These are phyloP conservation scores for Caenorhabditis zanzibari DNA, from an alignment of 2,888 invertebrate genomes.

Conservation along the genomic window DNA sequence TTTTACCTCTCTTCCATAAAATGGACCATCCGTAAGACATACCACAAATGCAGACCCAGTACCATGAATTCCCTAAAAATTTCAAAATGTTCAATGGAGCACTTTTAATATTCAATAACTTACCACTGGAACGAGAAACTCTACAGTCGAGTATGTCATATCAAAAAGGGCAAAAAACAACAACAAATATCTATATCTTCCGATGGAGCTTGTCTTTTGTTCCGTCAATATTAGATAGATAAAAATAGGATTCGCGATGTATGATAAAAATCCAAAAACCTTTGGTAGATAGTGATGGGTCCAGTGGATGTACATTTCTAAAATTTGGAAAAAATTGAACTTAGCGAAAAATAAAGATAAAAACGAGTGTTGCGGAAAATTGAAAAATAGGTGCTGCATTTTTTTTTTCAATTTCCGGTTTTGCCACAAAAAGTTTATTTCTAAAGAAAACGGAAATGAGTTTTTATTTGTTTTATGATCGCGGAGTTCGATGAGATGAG, in stretches of 20 bases:
- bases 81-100: no score
- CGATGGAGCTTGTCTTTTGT: constrained; percentile 22
- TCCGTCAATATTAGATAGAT: constrained; percentile 45
- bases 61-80: constrained; percentile 30
- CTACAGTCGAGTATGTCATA: constrained; percentile 45
- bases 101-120: background rate
- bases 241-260: constrained; percentile 40
- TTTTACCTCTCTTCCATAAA: constrained; percentile 24
- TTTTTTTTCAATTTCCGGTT: no score
- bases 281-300: constrained; percentile 49
- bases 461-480: no score
- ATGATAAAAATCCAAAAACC: constrained; percentile 32
- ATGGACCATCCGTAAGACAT: constrained; percentile 51
- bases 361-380: no score
- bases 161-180: constrained; percentile 45
- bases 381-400: no score
- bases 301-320: constrained; percentile 52
- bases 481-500: no score
- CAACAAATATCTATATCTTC: constrained; percentile 43
- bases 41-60: constrained; percentile 42
- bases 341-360: background rate
- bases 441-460: no score
- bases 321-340: background rate
- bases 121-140: constrained; percentile 45
- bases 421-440: no score